These are phyloP conservation scores for Tenualosa thibaudeaui DNA, from an alignment of 2,797 vertebrate genomes.

Conservation along the genomic window DNA sequence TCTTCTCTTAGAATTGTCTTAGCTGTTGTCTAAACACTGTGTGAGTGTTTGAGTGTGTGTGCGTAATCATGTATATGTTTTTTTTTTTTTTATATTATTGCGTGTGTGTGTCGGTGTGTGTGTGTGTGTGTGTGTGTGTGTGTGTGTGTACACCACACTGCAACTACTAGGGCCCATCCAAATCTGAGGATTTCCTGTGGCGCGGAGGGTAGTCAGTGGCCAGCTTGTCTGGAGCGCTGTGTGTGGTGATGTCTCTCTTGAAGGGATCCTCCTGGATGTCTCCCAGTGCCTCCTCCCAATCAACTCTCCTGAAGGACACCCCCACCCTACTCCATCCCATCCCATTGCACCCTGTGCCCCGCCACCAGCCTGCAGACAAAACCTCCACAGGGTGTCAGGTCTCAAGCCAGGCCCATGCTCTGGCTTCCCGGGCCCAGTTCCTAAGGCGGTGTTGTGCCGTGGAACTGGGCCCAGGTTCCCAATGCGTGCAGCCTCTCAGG, in stretches of 20 bases:
- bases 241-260: background rate
- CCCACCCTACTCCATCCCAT: too few relatives aligned
- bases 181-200: background rate
- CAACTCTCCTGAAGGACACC: background rate
- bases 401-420: background rate
- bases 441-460: background rate
- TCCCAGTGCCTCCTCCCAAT: background rate
- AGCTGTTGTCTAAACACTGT: background rate
- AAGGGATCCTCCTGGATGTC: constrained; percentile 8
- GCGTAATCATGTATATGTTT: too few relatives aligned
- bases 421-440: background rate
- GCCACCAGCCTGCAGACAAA: background rate
- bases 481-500: background rate
- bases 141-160: background rate
- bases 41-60: background rate
- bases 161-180: background rate
- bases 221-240: background rate
- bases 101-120: too few relatives aligned
- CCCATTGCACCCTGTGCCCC: background rate
- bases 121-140: background rate
- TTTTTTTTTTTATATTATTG: too few relatives aligned
- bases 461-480: background rate
- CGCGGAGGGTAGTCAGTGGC: background rate
- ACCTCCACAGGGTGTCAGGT: background rate
- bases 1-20: too few relatives aligned